phyloP scores from a whole-genome alignment of 2,888 invertebrate species.

The Punctoribates punctum region DNA sequence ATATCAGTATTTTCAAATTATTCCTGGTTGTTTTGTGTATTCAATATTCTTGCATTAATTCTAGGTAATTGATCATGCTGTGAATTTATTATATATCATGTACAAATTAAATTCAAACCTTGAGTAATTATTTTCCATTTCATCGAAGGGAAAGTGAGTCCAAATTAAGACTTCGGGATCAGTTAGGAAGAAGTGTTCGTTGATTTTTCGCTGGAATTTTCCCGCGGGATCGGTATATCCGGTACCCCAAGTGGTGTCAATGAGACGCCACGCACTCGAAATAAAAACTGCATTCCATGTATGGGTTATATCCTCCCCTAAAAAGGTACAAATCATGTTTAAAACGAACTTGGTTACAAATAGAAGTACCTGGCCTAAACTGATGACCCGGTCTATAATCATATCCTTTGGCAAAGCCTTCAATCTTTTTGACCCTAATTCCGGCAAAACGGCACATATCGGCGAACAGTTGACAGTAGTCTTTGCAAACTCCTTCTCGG shows the following conservation, averaged over 20 bases:
- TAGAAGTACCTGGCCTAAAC: constrained; percentile 48
- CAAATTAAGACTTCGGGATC: constrained; percentile 51
- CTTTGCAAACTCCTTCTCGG: constrained; percentile 50
- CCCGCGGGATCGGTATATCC: constrained; percentile 50
- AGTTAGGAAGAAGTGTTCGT: constrained; percentile 52
- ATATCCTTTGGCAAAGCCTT: constrained; percentile 51
- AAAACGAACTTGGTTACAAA: too few species aligned
- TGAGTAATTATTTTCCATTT: constrained; percentile 50
- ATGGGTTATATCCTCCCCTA: constrained; percentile 49
- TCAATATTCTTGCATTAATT: too few species aligned
- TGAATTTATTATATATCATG: too few species aligned
- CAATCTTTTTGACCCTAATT: constrained; percentile 50
- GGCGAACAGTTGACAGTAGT: constrained; percentile 50
- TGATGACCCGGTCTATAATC: constrained; percentile 50
- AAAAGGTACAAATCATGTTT: not conserved
- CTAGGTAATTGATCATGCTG: too few species aligned
- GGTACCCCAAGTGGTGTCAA: constrained; percentile 52
- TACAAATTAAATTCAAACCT: constrained; percentile 45
- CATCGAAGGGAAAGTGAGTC: constrained; percentile 51
- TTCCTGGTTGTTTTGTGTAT: too few species aligned
- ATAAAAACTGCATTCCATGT: constrained; percentile 52
- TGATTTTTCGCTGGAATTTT: constrained; percentile 49
- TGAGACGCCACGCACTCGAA: constrained; percentile 51
- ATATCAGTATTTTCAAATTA: too few species aligned
- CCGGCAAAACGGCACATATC: constrained; percentile 51